A percentile compares a stretch with the other conserved stretches of the same genome.
Conservation (phyloP, 2,797 vertebrate genomes). For the Odontamblyopus rebecca region DNA sequence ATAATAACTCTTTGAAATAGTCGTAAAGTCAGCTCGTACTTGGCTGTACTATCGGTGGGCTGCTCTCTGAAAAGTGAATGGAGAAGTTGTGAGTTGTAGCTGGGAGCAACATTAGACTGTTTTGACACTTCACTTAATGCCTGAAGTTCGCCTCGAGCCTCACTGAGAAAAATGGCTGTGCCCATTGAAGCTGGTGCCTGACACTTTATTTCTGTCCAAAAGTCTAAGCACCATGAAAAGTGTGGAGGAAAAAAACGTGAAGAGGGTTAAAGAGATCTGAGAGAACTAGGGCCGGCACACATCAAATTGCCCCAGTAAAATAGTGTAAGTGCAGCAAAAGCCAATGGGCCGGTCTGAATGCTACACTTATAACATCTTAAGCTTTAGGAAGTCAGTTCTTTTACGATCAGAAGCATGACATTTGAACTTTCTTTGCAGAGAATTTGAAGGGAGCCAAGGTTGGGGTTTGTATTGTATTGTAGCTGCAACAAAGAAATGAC, state of each 20-base stretch:
- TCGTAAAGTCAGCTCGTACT: not conserved
- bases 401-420: not conserved
- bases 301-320: not conserved
- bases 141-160: constrained; percentile 24
- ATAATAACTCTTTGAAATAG: not conserved
- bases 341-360: not conserved
- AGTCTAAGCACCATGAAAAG: constrained; percentile 18
- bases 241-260: not conserved
- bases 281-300: not conserved
- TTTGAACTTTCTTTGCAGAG: not conserved
- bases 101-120: constrained; percentile 18
- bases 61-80: constrained; percentile 16
- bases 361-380: not conserved
- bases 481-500: too few species aligned
- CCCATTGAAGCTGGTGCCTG: constrained; percentile 15
- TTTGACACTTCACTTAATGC: constrained; percentile 33
- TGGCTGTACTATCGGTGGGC: not conserved
- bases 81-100: constrained; percentile 7
- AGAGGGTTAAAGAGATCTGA: constrained; percentile 7
- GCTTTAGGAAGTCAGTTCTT: not conserved
- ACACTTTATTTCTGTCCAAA: constrained; percentile 13
- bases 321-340: not conserved
- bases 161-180: constrained; percentile 12
- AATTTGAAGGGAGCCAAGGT: not conserved
- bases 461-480: too few species aligned